These are phyloP conservation scores for Euthynnus affinis DNA, from an alignment of 2,797 vertebrate genomes.

Conservation along the genomic window DNA sequence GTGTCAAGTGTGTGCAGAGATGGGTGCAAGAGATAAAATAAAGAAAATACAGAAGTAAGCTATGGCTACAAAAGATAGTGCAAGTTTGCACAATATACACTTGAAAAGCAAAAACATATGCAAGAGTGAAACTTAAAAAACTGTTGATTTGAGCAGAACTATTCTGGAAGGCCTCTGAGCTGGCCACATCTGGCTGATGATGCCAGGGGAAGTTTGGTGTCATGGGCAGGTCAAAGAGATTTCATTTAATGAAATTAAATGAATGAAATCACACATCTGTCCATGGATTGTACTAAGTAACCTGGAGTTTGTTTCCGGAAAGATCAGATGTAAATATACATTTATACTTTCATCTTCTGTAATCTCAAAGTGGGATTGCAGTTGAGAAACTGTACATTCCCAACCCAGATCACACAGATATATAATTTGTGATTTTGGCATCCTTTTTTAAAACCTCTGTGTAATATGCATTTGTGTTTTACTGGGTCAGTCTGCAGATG, in stretches of 20 bases:
- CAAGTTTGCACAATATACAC: constrained; percentile 8
- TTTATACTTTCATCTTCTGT: not conserved
- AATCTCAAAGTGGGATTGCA: not conserved
- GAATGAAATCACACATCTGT: constrained; percentile 13
- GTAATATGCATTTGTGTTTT: constrained; percentile 35
- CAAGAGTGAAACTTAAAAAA: not conserved
- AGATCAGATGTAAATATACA: not conserved
- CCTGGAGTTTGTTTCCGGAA: not conserved
- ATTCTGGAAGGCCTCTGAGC: not conserved
- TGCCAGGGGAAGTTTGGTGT: constrained; percentile 16
- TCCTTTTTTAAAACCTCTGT: not conserved
- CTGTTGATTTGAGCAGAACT: constrained; percentile 11
- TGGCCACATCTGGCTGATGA: constrained; percentile 31
- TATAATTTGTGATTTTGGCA: not conserved
- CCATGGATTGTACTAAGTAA: not conserved
- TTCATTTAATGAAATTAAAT: not conserved
- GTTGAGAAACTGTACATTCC: not conserved
- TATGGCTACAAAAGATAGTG: constrained; percentile 16
- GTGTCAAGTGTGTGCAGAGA: constrained; percentile 37
- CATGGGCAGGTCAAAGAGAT: constrained; percentile 43
- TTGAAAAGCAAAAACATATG: constrained; percentile 40
- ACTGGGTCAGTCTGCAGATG: constrained; percentile 54
- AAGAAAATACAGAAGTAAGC: constrained; percentile 46
- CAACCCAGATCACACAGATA: not conserved
- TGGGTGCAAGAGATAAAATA: constrained; percentile 31